Percentiles rank a stretch among this genome's conserved stretches.
Conservation (phyloP, 2,888 invertebrate genomes). For the Vanessa cardui region DNA sequence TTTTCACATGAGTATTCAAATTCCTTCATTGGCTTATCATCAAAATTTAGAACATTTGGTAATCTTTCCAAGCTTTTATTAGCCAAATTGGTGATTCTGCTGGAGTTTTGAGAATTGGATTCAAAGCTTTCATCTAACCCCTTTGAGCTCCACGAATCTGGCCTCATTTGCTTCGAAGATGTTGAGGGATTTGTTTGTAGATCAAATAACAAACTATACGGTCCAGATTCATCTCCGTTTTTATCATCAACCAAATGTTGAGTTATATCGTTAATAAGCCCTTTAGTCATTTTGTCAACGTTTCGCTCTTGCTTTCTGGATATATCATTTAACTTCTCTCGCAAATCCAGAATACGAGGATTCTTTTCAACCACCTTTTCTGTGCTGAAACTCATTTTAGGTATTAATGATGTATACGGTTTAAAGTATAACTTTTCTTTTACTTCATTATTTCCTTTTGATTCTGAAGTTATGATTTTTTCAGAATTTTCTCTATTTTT, state of each 20-base stretch:
- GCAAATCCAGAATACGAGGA: slow-evolving; percentile 74
- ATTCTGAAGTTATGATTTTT: slow-evolving; percentile 50
- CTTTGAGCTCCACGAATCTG: slow-evolving; percentile 51
- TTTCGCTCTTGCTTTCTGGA: slow-evolving; percentile 71
- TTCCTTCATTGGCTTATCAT: slow-evolving; percentile 75
- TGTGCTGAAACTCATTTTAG: slow-evolving; percentile 73
- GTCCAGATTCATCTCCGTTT: slow-evolving; percentile 80
- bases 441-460: slow-evolving; percentile 57
- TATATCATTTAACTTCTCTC: slow-evolving; percentile 75
- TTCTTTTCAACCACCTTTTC: slow-evolving; percentile 74
- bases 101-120: slow-evolving; percentile 48
- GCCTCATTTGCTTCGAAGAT: slow-evolving; percentile 55
- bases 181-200: slow-evolving; percentile 69
- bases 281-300: slow-evolving; percentile 72
- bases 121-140: slow-evolving; percentile 39
- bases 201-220: slow-evolving; percentile 84
- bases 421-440: slow-evolving; percentile 66
- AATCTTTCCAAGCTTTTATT: slow-evolving; percentile 66
- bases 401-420: slow-evolving; percentile 70
- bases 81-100: slow-evolving; percentile 51
- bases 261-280: slow-evolving; percentile 71
- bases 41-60: slow-evolving; percentile 75
- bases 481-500: slow-evolving; percentile 52
- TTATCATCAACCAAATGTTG: slow-evolving; percentile 73
- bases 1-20: slow-evolving; percentile 79